phyloP scores from a whole-genome alignment of 1,140 invertebrate species.

The Pseudoatta argentina region DNA sequence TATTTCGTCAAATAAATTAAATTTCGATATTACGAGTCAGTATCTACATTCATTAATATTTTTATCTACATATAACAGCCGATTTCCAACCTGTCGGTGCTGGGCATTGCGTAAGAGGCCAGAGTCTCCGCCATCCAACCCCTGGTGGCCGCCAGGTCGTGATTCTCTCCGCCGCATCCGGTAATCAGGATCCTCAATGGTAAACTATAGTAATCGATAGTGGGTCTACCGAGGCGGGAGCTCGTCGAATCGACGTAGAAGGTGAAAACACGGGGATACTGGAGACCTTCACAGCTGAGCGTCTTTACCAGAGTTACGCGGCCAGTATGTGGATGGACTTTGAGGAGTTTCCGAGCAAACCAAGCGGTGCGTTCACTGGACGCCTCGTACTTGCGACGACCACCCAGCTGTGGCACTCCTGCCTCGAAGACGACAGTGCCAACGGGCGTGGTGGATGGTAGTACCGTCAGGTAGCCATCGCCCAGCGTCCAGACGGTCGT shows the following conservation, averaged over 20 bases:
- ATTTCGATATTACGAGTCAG: background rate
- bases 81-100: conserved; percentile 88
- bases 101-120: conserved; percentile 93
- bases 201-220: conserved; percentile 94
- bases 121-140: conserved; percentile 94
- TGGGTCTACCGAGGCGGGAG: conserved; percentile 89
- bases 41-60: background rate
- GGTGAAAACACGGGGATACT: conserved; percentile 94
- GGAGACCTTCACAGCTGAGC: conserved; percentile 92
- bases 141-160: conserved; percentile 90
- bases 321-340: conserved; percentile 91
- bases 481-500: conserved; percentile 71
- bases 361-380: conserved; percentile 92
- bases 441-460: conserved; percentile 89
- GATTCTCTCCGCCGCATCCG: conserved; percentile 90
- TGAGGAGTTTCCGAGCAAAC: conserved; percentile 92
- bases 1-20: background rate
- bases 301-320: conserved; percentile 91
- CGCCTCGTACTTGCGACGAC: conserved; percentile 91
- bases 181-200: conserved; percentile 92
- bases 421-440: conserved; percentile 93
- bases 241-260: conserved; percentile 95
- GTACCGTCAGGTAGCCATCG: conserved; percentile 89
- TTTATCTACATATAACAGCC: background rate
- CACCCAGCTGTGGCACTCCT: conserved; percentile 91